These are phyloP conservation scores for Sweltsa coloradensis DNA, from an alignment of 1,140 invertebrate species.

Conservation along the genomic window DNA sequence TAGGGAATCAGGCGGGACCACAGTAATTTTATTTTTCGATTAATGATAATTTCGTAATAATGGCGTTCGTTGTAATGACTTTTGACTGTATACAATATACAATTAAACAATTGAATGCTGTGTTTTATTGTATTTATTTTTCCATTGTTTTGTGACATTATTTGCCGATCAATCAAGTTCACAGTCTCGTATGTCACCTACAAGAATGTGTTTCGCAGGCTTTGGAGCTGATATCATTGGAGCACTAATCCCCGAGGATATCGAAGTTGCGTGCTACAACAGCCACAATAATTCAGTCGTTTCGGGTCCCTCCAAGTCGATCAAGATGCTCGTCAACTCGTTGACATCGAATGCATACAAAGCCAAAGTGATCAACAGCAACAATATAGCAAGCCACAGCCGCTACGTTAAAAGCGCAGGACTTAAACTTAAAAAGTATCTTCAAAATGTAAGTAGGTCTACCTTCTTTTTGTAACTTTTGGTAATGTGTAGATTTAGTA, in stretches of 20 bases:
- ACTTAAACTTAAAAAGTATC: constrained; percentile 54
- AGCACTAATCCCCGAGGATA: constrained; percentile 20
- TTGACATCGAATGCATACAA: constrained; percentile 33
- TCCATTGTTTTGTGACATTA: too few relatives aligned
- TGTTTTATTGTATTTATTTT: too few relatives aligned
- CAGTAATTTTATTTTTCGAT: too few relatives aligned
- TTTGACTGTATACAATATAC: too few relatives aligned
- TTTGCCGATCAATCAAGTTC: too few relatives aligned
- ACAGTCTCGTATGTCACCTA: too few relatives aligned
- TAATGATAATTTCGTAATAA: too few relatives aligned
- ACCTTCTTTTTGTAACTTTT: too few relatives aligned
- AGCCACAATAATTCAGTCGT: constrained; percentile 44
- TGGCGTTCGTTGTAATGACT: too few relatives aligned
- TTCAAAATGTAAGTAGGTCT: constrained; percentile 54
- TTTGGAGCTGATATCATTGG: neutral
- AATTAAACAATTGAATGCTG: too few relatives aligned
- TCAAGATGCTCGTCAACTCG: constrained; percentile 11
- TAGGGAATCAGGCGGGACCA: too few relatives aligned
- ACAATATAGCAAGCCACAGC: constrained; percentile 48
- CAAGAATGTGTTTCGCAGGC: neutral
- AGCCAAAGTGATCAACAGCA: constrained; percentile 42
- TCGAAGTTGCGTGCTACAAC: constrained; percentile 50
- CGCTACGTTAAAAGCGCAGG: constrained; percentile 42
- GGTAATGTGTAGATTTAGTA: too few relatives aligned
- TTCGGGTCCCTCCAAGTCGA: constrained; percentile 38